Conservation (phyloP, 1,140 invertebrate species). For the Armadillidium nasatum region DNA sequence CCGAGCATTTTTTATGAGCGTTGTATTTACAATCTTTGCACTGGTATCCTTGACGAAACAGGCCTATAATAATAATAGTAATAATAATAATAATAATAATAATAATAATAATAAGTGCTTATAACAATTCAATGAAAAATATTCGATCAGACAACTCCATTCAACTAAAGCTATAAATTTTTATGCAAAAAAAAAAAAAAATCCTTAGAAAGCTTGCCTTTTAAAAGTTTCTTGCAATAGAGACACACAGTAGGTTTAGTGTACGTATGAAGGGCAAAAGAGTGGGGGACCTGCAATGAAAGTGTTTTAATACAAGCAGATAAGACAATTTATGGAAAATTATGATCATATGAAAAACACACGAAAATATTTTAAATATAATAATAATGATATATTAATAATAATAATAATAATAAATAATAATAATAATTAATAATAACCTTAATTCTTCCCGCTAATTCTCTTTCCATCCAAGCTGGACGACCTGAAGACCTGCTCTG, state of each 20-base stretch:
- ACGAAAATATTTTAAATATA: too few relatives aligned
- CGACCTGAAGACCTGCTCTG: conserved; percentile 14
- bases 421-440: conserved; percentile 51
- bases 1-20: conserved; percentile 93
- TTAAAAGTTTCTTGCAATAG: conserved; percentile 90
- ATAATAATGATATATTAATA: too few relatives aligned
- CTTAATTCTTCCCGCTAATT: conserved; percentile 66
- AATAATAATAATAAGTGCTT: too few relatives aligned
- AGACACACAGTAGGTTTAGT: conserved; percentile 93
- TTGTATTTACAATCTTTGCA: conserved; percentile 99
- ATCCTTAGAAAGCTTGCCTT: conserved; percentile 55
- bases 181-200: conserved; percentile 14
- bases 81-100: too few relatives aligned
- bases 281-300: conserved; percentile 52
- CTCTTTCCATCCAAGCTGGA: conserved; percentile 65
- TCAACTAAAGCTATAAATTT: not conserved
- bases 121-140: too few relatives aligned
- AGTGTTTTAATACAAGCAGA: not conserved
- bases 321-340: too few relatives aligned
- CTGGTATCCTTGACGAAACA: conserved; percentile 65
- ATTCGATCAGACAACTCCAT: not conserved
- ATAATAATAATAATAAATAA: too few relatives aligned
- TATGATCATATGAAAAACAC: too few relatives aligned
- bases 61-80: conserved; percentile 37
- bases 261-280: conserved; percentile 68